Percentiles rank a stretch among this genome's conserved stretches.
phyloP scores from a whole-genome alignment of 2,797 vertebrate genomes.

The Scolopax bukidnonensis region DNA sequence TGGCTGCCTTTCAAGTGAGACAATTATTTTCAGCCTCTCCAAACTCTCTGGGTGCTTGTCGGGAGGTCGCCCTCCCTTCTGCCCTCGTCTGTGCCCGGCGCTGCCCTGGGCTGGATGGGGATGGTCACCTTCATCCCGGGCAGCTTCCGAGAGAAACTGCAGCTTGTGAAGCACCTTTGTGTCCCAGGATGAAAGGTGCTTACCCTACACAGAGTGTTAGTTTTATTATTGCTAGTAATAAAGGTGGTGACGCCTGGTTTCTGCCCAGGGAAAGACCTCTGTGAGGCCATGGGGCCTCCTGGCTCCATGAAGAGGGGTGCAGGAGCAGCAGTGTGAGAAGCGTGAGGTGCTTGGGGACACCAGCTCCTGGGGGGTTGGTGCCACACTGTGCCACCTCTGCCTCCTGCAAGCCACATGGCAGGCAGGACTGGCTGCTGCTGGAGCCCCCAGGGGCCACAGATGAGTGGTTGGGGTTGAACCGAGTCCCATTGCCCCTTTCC shows the following conservation, averaged over 20 bases:
- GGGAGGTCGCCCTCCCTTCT: neutral
- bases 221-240: neutral
- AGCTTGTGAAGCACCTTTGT: neutral
- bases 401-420: neutral
- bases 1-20: neutral
- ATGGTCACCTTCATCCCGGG: neutral
- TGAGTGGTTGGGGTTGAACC: neutral
- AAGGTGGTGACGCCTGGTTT: neutral
- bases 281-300: neutral
- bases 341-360: neutral
- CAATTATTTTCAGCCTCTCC: neutral
- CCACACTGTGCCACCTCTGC: neutral
- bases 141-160: neutral
- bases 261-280: neutral
- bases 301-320: fast-evolving
- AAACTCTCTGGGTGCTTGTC: fast-evolving
- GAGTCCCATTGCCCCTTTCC: neutral
- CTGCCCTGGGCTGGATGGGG: neutral
- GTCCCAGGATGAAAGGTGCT: neutral
- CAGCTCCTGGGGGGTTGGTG: neutral
- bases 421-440: neutral
- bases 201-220: neutral
- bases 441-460: neutral
- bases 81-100: fast-evolving
- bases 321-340: neutral